Percentiles rank a stretch among this genome's conserved stretches.
These are phyloP conservation scores for Pollenia amentaria DNA, from an alignment of 2,888 invertebrate species.

Conservation along the genomic window DNA sequence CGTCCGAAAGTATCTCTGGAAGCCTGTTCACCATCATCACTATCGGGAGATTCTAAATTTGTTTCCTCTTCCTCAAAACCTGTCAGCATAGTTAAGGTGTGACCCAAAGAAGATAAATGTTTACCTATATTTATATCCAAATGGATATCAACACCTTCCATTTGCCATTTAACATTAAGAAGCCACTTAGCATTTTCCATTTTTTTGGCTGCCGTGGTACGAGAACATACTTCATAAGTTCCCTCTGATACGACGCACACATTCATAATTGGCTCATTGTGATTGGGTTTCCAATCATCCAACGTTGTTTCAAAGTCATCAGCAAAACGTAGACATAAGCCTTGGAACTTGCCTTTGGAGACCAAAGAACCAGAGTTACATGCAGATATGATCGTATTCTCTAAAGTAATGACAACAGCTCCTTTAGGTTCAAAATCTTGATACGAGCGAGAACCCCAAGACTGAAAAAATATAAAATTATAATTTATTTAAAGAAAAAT, in stretches of 20 bases:
- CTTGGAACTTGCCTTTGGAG: conserved; percentile 95
- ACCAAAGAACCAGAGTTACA: conserved; percentile 98
- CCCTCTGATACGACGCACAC: conserved; percentile 99
- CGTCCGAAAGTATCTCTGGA: conserved; percentile 85
- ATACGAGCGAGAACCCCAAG: conserved; percentile 87
- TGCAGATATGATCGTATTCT: conserved; percentile 96
- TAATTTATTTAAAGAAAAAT: not conserved
- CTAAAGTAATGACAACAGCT: conserved; percentile 97
- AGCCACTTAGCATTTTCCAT: conserved; percentile 98
- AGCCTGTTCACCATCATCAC: conserved; percentile 91
- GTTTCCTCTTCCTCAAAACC: conserved; percentile 94
- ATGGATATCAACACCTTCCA: conserved; percentile 99
- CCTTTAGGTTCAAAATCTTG: conserved; percentile 93
- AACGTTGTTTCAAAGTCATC: conserved; percentile 98
- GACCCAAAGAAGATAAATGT: conserved; percentile 96
- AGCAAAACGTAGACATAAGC: conserved; percentile 96
- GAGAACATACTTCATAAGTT: conserved; percentile 94
- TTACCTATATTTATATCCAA: conserved; percentile 98
- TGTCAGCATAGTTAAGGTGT: conserved; percentile 97
- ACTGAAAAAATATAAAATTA: conserved; percentile 63
- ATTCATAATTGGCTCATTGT: conserved; percentile 93
- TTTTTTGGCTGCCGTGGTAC: conserved; percentile 94
- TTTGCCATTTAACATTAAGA: conserved; percentile 98
- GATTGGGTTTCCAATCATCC: conserved; percentile 98
- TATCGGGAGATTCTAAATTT: conserved; percentile 89